A percentile compares a stretch with the other conserved stretches of the same genome.
Conservation (phyloP, 1,140 invertebrate species). For the Metopolophium dirhodum region DNA sequence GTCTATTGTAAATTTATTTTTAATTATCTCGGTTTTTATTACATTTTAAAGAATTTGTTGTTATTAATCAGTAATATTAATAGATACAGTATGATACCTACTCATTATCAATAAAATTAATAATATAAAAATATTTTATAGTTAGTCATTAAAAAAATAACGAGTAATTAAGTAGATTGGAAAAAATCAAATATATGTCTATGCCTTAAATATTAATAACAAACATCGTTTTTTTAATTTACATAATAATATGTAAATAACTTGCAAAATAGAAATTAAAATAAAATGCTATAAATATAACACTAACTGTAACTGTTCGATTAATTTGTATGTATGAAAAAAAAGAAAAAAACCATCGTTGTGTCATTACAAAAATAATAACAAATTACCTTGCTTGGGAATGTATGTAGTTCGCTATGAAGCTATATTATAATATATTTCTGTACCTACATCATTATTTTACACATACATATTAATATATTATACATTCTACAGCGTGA, state of each 20-base stretch:
- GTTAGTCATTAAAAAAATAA: no score
- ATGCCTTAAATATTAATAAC: not conserved
- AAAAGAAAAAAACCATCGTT: not conserved
- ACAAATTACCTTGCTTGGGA: slow-evolving; percentile 13
- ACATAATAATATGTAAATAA: not conserved
- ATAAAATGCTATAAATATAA: not conserved
- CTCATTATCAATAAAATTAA: not conserved
- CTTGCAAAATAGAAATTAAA: not conserved
- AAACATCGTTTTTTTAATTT: not conserved
- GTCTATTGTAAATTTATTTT: no score
- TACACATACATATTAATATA: slow-evolving; percentile 2
- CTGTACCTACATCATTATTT: not conserved
- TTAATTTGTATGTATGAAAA: not conserved
- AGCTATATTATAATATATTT: not conserved
- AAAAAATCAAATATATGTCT: not conserved
- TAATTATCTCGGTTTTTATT: no score
- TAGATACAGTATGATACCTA: no score
- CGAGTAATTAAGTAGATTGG: not conserved
- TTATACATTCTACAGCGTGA: not conserved
- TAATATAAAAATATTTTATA: not conserved
- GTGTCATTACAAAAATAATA: not conserved
- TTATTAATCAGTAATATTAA: no score
- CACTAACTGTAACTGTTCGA: not conserved
- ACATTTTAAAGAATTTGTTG: no score
- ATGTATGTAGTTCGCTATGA: not conserved